Base-by-base conservation (phyloP, 2,113 vertebrate species). In the Morone chrysops region DNA sequence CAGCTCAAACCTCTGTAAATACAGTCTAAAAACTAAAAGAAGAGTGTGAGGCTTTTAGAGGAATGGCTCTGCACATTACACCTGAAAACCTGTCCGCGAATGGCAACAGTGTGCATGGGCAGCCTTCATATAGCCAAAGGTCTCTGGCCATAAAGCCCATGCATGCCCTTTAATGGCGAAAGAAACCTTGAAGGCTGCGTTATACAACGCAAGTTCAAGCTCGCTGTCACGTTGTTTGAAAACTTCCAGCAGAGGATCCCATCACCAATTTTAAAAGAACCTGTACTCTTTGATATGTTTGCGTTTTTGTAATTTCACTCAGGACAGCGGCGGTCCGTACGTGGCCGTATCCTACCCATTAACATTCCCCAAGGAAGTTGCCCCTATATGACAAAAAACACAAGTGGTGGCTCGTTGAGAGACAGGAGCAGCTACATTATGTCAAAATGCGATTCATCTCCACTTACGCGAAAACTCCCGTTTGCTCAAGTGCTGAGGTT, bases 401-500 rank as follows among this genome's bases (percentile, higher is more conserved):
- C 47, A 50, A 54, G 36, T 73, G 66, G 36, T 9, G 45, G 43
- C 40, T 66, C 53, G 8, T 3, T 16, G n/a, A 41, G 38, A 78
- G 45, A 14, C 70, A 73, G 78, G 82, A 84, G 67, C 60, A 85
- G 47, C 70, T 70, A 57, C 79, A 84, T 81, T 8, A 76, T 87
- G 92, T 87, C 89, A 92, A 91, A 90, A 92, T 91, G 90, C 63
- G 89, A 90, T 89, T 92, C 71, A 83, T 87, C 76, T 92, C 91
- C 96, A 99, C 98, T 99, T 97, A 99, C 98, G 97, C 95, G 98
- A 98, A 96, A 99, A 98, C 96, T 98, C 98, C 97, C 98, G 97
- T 95, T 98, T 99, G 97, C 98, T 99, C 97, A 99, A 97, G 97
- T 99, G 98, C 97, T 98, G 97, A 93, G 98, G 98, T 96, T 98